Evolutionary conservation across 2,888 invertebrate species (phyloP).

Genomic region (Euzophera pinguis): DNA sequence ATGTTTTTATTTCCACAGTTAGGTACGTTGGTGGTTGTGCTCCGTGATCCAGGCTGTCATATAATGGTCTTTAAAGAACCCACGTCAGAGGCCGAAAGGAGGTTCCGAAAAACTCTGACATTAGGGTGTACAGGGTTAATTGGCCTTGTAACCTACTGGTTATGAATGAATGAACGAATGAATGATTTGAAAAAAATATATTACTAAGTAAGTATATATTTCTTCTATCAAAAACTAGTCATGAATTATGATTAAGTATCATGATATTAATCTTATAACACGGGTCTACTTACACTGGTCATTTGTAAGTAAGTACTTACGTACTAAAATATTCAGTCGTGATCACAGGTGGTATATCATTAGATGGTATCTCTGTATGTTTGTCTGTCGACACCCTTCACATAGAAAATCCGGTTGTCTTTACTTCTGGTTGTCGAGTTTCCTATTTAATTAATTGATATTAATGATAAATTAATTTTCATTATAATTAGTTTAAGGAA

Average conservation of each 20-base stretch:
- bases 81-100: too few relatives aligned
- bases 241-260: not conserved
- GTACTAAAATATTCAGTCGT: conserved; percentile 43
- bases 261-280: not conserved
- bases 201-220: too few relatives aligned
- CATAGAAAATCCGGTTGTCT: conserved; percentile 30
- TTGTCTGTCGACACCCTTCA: conserved; percentile 52
- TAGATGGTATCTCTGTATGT: conserved; percentile 47
- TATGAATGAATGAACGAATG: too few relatives aligned
- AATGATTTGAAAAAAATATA: too few relatives aligned
- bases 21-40: too few relatives aligned
- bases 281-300: conserved; percentile 3
- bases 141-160: too few relatives aligned
- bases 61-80: too few relatives aligned
- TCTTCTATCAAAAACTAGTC: not conserved
- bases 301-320: conserved; percentile 5
- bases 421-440: conserved; percentile 4
- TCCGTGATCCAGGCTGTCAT: too few relatives aligned
- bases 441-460: not conserved
- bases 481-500: not conserved
- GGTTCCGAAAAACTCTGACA: too few relatives aligned
- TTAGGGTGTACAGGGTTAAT: too few relatives aligned
- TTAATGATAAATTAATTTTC: not conserved
- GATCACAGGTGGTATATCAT: conserved; percentile 39
- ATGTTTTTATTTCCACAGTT: too few relatives aligned